Conservation (phyloP, 1,140 invertebrate species). For the Lordiphosa stackelbergi region DNA sequence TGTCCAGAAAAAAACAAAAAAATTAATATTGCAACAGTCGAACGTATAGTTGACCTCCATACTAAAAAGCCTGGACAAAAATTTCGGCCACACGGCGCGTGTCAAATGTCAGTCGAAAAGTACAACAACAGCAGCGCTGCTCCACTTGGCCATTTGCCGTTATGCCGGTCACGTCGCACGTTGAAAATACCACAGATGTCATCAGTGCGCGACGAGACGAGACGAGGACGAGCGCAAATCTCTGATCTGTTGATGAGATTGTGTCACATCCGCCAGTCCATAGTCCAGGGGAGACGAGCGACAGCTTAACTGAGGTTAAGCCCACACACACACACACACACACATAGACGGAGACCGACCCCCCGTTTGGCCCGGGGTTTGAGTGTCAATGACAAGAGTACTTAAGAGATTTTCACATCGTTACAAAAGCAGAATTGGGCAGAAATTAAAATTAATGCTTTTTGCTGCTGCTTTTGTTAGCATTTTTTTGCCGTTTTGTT, state of each 20-base stretch:
- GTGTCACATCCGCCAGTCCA: constrained; percentile 65
- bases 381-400: constrained; percentile 76
- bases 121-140: background rate
- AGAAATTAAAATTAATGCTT: constrained; percentile 76
- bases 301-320: constrained; percentile 74
- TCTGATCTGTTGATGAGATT: constrained; percentile 75
- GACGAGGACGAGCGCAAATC: constrained; percentile 45
- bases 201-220: constrained; percentile 65
- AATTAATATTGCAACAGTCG: constrained; percentile 67
- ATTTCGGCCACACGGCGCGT: constrained; percentile 22
- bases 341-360: constrained; percentile 11
- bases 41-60: constrained; percentile 47
- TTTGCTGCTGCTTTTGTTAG: background rate
- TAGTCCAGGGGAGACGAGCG: constrained; percentile 44
- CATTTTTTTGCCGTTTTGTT: too few relatives aligned
- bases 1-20: constrained; percentile 40
- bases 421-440: constrained; percentile 71
- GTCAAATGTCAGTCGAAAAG: constrained; percentile 68
- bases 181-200: constrained; percentile 75
- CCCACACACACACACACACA: constrained; percentile 29
- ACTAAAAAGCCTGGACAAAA: constrained; percentile 35
- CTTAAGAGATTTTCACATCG: constrained; percentile 76
- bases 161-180: constrained; percentile 74
- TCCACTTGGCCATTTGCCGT: constrained; percentile 17
- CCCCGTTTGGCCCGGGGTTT: constrained; percentile 32